These are phyloP conservation scores for Chloroceryle inda DNA, from an alignment of 2,797 vertebrate genomes.

Conservation along the genomic window DNA sequence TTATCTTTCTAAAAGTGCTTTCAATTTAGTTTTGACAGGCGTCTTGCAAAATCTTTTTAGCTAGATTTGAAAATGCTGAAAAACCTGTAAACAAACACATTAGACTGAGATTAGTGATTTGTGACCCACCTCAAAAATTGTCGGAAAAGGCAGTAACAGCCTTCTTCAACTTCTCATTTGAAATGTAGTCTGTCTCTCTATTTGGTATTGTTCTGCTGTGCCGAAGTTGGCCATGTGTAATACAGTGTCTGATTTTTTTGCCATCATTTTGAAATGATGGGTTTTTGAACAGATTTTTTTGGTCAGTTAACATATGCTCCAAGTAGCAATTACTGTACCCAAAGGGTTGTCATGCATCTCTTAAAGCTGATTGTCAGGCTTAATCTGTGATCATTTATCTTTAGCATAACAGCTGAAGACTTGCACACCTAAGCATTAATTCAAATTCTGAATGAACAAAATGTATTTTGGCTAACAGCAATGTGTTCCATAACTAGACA, in stretches of 20 bases:
- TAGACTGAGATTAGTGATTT: neutral
- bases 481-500: neutral
- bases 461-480: neutral
- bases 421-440: neutral
- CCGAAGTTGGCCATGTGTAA: neutral
- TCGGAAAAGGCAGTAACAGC: neutral
- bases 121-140: neutral
- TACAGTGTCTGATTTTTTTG: neutral
- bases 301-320: neutral
- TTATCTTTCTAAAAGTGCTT: neutral
- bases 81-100: neutral
- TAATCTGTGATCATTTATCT: neutral
- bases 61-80: neutral
- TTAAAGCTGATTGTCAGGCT: neutral
- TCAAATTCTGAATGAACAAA: neutral
- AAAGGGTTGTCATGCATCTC: neutral
- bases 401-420: neutral
- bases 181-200: neutral
- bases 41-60: neutral
- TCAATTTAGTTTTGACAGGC: neutral
- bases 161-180: neutral
- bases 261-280: neutral
- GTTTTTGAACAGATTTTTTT: neutral
- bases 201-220: neutral
- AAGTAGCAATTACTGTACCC: neutral